These are phyloP conservation scores for Beroe forskalii DNA, from an alignment of 37 sponge, comb jelly and placozoan genomes.

Conservation along the genomic window DNA sequence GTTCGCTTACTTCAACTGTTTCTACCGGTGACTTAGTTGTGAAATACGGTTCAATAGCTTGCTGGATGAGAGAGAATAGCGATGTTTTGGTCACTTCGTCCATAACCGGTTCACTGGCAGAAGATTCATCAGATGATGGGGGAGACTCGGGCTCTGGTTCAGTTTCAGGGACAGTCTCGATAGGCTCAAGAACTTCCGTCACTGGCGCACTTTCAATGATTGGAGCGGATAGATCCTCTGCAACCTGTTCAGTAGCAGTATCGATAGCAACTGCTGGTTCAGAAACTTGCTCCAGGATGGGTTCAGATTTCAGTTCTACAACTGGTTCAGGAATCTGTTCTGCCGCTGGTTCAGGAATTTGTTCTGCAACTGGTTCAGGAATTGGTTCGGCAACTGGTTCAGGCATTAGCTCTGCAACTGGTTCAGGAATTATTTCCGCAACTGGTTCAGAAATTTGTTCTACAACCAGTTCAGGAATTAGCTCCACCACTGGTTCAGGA, in stretches of 20 bases:
- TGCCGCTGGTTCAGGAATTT: not conserved
- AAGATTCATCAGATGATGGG: no score
- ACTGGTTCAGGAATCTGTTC: not conserved
- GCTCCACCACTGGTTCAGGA: not conserved
- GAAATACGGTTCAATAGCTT: conserved; percentile 46
- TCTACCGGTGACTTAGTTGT: not conserved
- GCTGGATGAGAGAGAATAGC: not conserved
- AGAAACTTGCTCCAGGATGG: no score
- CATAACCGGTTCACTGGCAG: not conserved
- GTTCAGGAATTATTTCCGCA: not conserved
- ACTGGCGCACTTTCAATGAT: not conserved
- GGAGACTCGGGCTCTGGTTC: no score
- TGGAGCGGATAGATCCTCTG: not conserved
- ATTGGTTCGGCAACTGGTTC: not conserved
- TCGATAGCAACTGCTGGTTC: conserved; percentile 2
- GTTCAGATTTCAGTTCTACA: no score
- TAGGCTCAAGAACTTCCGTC: not conserved
- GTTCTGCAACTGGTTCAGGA: not conserved
- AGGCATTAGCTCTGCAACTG: not conserved
- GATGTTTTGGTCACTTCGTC: not conserved
- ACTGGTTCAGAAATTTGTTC: not conserved
- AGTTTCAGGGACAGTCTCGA: no score
- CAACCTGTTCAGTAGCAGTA: not conserved
- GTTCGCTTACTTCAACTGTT: not conserved
- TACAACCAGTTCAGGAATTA: not conserved